Base-by-base conservation (phyloP, 2,797 vertebrate species). In the Discoglossus pictus region DNA sequence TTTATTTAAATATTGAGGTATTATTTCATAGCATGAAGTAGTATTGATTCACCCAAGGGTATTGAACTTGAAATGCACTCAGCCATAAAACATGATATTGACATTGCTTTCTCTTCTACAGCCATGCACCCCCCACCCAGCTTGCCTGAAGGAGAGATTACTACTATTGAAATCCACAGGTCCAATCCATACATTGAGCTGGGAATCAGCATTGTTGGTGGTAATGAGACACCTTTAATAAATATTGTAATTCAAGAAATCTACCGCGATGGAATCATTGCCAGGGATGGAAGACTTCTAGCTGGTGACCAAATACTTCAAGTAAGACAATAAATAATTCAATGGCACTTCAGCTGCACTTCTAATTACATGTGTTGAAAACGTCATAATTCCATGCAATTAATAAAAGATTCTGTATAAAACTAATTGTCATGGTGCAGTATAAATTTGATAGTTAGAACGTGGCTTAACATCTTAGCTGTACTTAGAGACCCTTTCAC, bases 191-290 rank as follows among this genome's bases (percentile, higher is more conserved):
- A 95, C 10, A 92, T 96, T 1, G 97, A 98, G 82, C 83, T 99
- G 76, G 97, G 97, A 78, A 94, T 99, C 82, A 99, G 97, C 81
- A 90, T 99, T 39, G 97, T 99, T 4, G 97, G 97, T 40, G 97
- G 97, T 73, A 98, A 98, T 36, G 97, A 99, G 84, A 99, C 97
- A 0, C 97, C 97, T 47, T 89, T 99, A 82, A 98, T 99, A 80
- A 98, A 98, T 86, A 87, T 99, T 44, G 97, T 99, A 73, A 99
- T 99, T 82, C 97, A 99, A 77, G 97, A 99, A 73, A 97, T 99
- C 75, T 99, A 98, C 85, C 87, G 97, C 20, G 97, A 99, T 25
- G 94, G 97, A 15, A 91, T 98, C 74, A 96, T 99, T 24, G 95
- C 97, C 69, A 90, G 92, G 76, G 97, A 99, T 12, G 96, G 97